Evolutionary conservation across 2,797 vertebrate species (phyloP).

Genomic region (Poeciliopsis gracilis): DNA sequence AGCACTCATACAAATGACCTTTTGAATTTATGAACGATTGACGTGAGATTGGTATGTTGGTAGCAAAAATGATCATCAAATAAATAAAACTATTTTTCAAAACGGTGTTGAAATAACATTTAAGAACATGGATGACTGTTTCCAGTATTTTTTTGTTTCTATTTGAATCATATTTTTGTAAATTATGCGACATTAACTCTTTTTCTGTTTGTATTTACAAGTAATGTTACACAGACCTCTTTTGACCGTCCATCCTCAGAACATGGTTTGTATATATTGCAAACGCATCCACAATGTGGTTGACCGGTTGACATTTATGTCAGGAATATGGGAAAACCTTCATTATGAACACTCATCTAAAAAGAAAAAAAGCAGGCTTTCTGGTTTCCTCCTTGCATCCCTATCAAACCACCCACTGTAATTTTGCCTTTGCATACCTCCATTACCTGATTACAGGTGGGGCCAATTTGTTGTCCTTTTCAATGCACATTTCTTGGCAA

Average conservation of each 20-base stretch:
- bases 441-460: conserved; percentile 14
- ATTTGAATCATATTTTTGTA: conserved; percentile 20
- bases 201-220: conserved; percentile 20
- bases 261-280: conserved; percentile 52
- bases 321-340: conserved; percentile 32
- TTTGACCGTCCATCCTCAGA: conserved; percentile 67
- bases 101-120: conserved; percentile 7
- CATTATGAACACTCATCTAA: conserved; percentile 12
- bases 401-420: conserved; percentile 24
- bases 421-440: conserved; percentile 18
- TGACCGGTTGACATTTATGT: conserved; percentile 39
- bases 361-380: not conserved
- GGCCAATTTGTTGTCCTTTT: not conserved
- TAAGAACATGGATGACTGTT: not conserved
- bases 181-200: conserved; percentile 35
- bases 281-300: conserved; percentile 35
- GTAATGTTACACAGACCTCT: conserved; percentile 21
- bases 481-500: conserved; percentile 1
- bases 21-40: conserved; percentile 1
- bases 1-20: conserved; percentile 8
- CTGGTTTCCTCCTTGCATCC: conserved; percentile 5
- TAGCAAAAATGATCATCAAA: not conserved
- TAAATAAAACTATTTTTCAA: conserved; percentile 2
- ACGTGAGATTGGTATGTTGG: not conserved
- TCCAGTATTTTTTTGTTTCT: conserved; percentile 4